Evolutionary conservation across 2,797 vertebrate genomes (phyloP), one percentile per base, ranked within the genome.

Genomic region (Parauchenoglanis punctatus): DNA sequence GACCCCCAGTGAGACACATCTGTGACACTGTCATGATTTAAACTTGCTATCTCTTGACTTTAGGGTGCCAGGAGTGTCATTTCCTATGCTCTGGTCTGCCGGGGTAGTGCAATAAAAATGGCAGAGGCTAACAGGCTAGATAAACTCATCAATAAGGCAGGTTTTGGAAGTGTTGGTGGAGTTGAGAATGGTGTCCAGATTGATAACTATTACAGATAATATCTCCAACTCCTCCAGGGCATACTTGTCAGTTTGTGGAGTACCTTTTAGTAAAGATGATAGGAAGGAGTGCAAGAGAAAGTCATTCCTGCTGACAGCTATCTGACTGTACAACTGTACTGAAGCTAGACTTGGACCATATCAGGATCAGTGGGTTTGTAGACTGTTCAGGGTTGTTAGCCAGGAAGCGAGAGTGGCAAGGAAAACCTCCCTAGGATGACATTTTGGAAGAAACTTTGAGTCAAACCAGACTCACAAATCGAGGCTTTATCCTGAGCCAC

Each of bases 201-300:
- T 72, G 83, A 73, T 84, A 72, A 72, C 65, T 44, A 84, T 84
- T 72, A 84, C 52, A 84, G 83, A 84, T 58, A 84, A 84, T 84
- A 84, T 84, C 83, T 84, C 31, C 67, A 73, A 23, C 52, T 46
- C 67, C 83, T 72, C 52, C 31, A 84, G 83, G 83, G 83, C 67
- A 84, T 56, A 25, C 83, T 59, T 84, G 81, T 83, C 81, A 83
- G 61, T 52, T 67, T 20, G 61, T 83, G 61, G 61, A 83, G 81
- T 49, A 83, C 61, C 35, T 83, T 83, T 67, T 31, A 83, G 61
- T 52, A 49, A 52, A 67, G 81, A 83, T 83, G 81, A 83, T 83
- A 83, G 46, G 61, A 67, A 67, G 15, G 44, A 52, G 44, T 83
- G 63, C 40, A 28, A 20, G 61, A 67, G 31, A 25, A 83, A 31